Evolutionary conservation across 2,888 invertebrate species (phyloP).

Genomic region (Drosophila cognata): DNA sequence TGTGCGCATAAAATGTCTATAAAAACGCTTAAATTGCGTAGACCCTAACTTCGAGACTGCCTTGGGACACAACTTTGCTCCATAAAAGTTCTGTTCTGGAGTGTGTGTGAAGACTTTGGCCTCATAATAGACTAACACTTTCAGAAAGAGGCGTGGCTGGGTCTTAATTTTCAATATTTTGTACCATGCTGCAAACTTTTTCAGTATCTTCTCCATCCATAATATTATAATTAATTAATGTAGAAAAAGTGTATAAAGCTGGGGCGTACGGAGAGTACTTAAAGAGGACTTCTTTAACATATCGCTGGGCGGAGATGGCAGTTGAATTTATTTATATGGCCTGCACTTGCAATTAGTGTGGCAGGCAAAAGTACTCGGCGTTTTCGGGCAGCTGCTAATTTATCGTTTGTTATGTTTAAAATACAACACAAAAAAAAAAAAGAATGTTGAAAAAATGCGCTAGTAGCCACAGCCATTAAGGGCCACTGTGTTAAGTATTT

Average conservation of each 20-base stretch:
- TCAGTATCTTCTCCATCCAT: slow-evolving; percentile 56
- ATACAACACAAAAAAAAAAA: slow-evolving; percentile 48
- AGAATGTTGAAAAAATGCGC: slow-evolving; percentile 44
- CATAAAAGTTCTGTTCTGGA: slow-evolving; percentile 56
- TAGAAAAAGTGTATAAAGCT: slow-evolving; percentile 14
- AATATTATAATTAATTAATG: slow-evolving; percentile 74
- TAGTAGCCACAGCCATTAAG: slow-evolving; percentile 65
- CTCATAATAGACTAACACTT: slow-evolving; percentile 57
- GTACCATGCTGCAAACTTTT: slow-evolving; percentile 52
- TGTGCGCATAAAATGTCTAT: slow-evolving; percentile 69
- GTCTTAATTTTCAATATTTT: slow-evolving; percentile 75
- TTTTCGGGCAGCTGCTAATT: slow-evolving; percentile 66
- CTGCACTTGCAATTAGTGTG: slow-evolving; percentile 70
- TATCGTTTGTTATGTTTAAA: slow-evolving; percentile 77
- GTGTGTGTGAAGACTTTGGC: slow-evolving; percentile 20
- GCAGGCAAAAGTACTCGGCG: slow-evolving; percentile 60
- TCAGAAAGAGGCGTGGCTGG: slow-evolving; percentile 27
- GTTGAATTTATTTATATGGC: slow-evolving; percentile 62
- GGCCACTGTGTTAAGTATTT: slow-evolving; percentile 75
- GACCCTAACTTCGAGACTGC: slow-evolving; percentile 47
- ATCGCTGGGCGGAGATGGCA: slow-evolving; percentile 28
- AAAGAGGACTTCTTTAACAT: slow-evolving; percentile 47
- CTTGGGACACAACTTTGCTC: slow-evolving; percentile 56
- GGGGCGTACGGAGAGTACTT: slow-evolving; percentile 16
- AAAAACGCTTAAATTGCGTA: slow-evolving; percentile 69